Evolutionary conservation across 2,888 invertebrate genomes (phyloP).

Genomic region (Scaptomyza reducta): DNA sequence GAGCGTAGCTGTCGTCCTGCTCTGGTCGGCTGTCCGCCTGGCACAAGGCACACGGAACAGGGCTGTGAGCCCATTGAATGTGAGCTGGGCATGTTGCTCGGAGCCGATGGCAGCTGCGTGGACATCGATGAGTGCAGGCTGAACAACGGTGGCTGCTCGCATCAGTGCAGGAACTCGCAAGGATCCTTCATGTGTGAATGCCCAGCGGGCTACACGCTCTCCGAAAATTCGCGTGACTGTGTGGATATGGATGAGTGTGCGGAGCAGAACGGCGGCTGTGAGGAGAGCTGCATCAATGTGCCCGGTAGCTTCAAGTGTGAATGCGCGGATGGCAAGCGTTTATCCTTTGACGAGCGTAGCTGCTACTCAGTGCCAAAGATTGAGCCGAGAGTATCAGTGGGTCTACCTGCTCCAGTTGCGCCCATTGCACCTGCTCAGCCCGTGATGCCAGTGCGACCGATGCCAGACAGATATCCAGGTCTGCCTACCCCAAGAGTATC

Average conservation of each 20-base stretch:
- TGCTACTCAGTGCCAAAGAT: slow-evolving; percentile 51
- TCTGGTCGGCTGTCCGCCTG: slow-evolving; percentile 77
- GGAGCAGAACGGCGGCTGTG: slow-evolving; percentile 82
- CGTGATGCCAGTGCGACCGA: no score
- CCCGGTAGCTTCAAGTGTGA: slow-evolving; percentile 85
- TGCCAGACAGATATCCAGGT: no score
- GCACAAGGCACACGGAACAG: slow-evolving; percentile 58
- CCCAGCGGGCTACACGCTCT: slow-evolving; percentile 85
- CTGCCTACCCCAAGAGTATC: no score
- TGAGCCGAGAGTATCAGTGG: neutral
- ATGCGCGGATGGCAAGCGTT: slow-evolving; percentile 84
- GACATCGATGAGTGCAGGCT: slow-evolving; percentile 85
- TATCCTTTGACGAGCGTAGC: slow-evolving; percentile 71
- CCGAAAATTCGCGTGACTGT: slow-evolving; percentile 84
- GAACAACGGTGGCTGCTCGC: slow-evolving; percentile 83
- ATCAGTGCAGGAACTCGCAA: slow-evolving; percentile 84
- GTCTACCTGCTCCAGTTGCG: neutral
- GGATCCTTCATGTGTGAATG: slow-evolving; percentile 87
- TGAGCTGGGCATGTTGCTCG: slow-evolving; percentile 82
- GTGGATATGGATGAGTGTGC: slow-evolving; percentile 86
- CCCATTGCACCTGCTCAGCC: slow-evolving; percentile 1
- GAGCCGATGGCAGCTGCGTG: slow-evolving; percentile 84
- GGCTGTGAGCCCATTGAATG: slow-evolving; percentile 83
- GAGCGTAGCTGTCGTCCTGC: slow-evolving; percentile 73
- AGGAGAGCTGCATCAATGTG: slow-evolving; percentile 84